phyloP scores from a whole-genome alignment of 2,797 vertebrate genomes.

The Anguilla pacifica region DNA sequence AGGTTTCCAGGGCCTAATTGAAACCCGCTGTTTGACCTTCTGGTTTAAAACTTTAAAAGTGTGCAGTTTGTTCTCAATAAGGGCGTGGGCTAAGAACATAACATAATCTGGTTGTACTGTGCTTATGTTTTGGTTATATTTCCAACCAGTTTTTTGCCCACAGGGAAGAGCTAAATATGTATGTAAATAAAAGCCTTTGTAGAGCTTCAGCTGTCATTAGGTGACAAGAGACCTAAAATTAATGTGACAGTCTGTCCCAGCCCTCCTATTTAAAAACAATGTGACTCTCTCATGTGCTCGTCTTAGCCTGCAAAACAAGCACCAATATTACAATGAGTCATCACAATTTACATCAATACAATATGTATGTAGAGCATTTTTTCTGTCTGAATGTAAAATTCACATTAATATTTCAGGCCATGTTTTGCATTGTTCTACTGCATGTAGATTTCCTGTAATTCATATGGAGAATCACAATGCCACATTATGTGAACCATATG shows the following conservation, averaged over 20 bases:
- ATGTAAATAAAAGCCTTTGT: slow-evolving; percentile 7
- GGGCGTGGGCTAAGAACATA: neutral
- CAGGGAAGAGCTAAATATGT: neutral
- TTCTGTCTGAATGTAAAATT: neutral
- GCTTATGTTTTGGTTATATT: neutral
- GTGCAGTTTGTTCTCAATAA: neutral
- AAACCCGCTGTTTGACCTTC: neutral
- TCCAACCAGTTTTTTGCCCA: neutral
- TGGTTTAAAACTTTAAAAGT: neutral
- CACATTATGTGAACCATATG: neutral
- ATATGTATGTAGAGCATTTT: neutral
- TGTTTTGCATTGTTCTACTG: no score
- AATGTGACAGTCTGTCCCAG: neutral
- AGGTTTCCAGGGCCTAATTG: neutral
- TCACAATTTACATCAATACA: neutral
- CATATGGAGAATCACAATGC: slow-evolving; percentile 1
- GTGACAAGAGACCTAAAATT: neutral
- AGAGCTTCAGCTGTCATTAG: neutral
- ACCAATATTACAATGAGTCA: neutral
- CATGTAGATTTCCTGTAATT: neutral
- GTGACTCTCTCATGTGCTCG: neutral
- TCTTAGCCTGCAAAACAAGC: neutral
- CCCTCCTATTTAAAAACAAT: neutral
- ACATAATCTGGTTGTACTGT: neutral
- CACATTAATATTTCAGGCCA: neutral